Evolutionary conservation across 2,888 invertebrate species (phyloP).

Genomic region (Phania funesta): DNA sequence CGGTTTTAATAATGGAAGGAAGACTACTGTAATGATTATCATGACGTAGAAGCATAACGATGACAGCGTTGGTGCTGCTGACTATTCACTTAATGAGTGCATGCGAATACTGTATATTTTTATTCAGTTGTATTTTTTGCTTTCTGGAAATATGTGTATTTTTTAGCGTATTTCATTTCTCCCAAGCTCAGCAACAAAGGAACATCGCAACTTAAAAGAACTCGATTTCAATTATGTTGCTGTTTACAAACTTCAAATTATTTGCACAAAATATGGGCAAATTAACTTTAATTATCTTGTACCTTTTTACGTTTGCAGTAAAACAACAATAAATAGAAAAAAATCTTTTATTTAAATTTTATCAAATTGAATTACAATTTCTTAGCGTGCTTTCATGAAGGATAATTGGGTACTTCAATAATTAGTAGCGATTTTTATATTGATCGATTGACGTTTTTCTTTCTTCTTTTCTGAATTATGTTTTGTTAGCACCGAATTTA

Average conservation of each 20-base stretch:
- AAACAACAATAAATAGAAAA: constrained; percentile 3
- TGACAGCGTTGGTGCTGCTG: neutral
- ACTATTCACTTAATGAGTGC: constrained; percentile 54
- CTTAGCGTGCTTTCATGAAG: neutral
- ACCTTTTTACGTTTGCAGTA: neutral
- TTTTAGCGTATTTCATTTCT: constrained; percentile 25
- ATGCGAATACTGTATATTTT: constrained; percentile 43
- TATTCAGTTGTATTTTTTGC: constrained; percentile 8
- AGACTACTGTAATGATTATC: constrained; percentile 37
- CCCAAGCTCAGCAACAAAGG: constrained; percentile 25
- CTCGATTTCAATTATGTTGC: constrained; percentile 54
- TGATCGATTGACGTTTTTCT: too few species aligned
- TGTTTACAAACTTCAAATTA: constrained; percentile 4
- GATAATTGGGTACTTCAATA: too few species aligned
- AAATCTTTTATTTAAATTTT: constrained; percentile 13
- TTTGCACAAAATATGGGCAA: constrained; percentile 44
- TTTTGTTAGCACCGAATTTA: too few species aligned
- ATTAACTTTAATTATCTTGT: constrained; percentile 55
- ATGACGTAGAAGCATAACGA: constrained; percentile 15
- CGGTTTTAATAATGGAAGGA: constrained; percentile 59
- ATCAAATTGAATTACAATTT: neutral
- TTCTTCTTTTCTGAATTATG: too few species aligned
- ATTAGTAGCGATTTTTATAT: too few species aligned
- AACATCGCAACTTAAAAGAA: too few species aligned
- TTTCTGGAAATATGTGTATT: constrained; percentile 11